A percentile compares a stretch with the other conserved stretches of the same genome.
Conservation (phyloP, 2,113 vertebrate genomes). For the Erinaceus europaeus region DNA sequence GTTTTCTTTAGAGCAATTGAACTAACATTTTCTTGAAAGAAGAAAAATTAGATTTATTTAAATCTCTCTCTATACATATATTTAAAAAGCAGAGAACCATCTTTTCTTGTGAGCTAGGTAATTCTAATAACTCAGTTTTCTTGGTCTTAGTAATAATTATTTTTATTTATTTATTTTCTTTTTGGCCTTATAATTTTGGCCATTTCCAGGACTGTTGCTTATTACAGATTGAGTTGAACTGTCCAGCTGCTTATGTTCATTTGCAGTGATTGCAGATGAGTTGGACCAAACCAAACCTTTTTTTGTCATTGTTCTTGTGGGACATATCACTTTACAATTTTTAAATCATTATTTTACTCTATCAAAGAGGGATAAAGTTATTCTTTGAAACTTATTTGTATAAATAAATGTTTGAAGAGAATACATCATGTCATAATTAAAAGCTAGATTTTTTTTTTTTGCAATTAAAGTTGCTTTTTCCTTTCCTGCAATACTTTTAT, state of each 20-base stretch:
- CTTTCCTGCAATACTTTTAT: neutral
- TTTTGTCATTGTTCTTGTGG: neutral
- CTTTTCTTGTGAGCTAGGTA: conserved; percentile 67
- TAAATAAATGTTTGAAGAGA: neutral
- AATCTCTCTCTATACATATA: too few species aligned
- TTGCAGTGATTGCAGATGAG: neutral
- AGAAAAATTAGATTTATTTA: conserved; percentile 69
- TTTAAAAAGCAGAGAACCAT: conserved; percentile 58
- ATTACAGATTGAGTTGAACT: conserved; percentile 45
- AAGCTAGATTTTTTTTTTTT: neutral
- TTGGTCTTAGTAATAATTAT: conserved; percentile 59
- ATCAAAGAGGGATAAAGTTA: neutral
- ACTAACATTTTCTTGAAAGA: conserved; percentile 63
- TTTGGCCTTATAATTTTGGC: conserved; percentile 60
- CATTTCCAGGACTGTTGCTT: conserved; percentile 45
- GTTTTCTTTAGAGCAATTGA: conserved; percentile 47
- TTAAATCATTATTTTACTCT: neutral
- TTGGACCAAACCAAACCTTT: neutral
- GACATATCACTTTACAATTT: neutral
- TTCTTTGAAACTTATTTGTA: neutral
- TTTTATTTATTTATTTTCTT: conserved; percentile 53
- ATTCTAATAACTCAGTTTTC: conserved; percentile 62
- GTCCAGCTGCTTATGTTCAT: conserved; percentile 16
- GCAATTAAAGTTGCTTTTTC: neutral
- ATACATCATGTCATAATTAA: neutral